Base-by-base conservation (phyloP, 1,140 invertebrate species). In the Carcinoscorpius rotundicauda region DNA sequence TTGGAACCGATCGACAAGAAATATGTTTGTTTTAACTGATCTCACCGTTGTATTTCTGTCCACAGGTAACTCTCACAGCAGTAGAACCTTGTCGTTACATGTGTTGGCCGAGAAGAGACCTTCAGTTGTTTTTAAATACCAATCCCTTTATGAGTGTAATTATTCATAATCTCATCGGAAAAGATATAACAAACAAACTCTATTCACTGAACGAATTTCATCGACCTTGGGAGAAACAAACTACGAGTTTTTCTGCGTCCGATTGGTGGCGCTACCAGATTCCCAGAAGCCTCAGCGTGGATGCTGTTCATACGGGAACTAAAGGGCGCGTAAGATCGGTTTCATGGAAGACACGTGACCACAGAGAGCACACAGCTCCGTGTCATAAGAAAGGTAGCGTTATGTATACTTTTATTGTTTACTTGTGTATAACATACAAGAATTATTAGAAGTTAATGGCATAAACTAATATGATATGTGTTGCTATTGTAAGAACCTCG, bases 111-210 rank as follows among this genome's bases (percentile, higher is more conserved):
- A 81, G 86, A 68, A 80, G 86, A 76, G 82, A 84, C 65, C 78
- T 91, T 56, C 82, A 86, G 72, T 80, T 85, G 57, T 83, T 88
- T 56, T 79, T 91, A 55, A 81, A 85, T 59, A 83, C 85, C 68
- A 80, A 87, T 70, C 85, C 84, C 5, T 81, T 85, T 68, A 79
- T 91, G 64, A 84, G 86, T 73, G 82, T 84, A 58, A 83, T 91
- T 11, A 78, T 91, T 58, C 83, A 86, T 73, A 85, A 84, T 72
- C 81, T 92, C 63, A 87, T 91, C 75, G 88, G 85, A 55, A 89
- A 90, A 77, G 88, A 92, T 74, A 88, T 92, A 72, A 90, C 88
- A 3, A 84, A 87, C 70, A 91, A 92, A 76, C 77, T 91, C 67
- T 91, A 91, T 73, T 87, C 86, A 56, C 80, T 89, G 63, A 88